These are phyloP conservation scores for Lysandra coridon DNA, from an alignment of 2,888 invertebrate species.

Conservation along the genomic window DNA sequence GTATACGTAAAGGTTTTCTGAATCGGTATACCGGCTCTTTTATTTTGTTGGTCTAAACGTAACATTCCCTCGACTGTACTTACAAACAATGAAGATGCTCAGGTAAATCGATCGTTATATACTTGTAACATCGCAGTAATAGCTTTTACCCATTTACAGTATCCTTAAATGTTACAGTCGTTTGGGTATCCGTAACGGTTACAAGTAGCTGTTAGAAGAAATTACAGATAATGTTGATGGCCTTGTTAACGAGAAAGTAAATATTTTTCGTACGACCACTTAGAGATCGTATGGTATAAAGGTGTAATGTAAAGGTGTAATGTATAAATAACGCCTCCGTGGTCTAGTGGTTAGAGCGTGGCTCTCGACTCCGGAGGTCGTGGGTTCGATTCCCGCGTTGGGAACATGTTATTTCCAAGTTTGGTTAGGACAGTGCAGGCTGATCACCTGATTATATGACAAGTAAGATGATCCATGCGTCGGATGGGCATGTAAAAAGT, in stretches of 20 bases:
- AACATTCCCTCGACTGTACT: neutral
- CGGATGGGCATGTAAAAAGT: too few species aligned
- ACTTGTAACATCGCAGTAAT: neutral
- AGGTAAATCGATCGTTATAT: neutral
- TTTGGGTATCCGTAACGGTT: constrained; percentile 19
- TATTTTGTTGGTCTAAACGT: neutral
- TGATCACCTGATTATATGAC: too few species aligned
- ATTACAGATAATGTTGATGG: neutral
- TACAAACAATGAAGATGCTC: neutral
- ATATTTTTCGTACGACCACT: neutral
- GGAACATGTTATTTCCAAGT: too few species aligned
- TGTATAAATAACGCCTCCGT: too few species aligned
- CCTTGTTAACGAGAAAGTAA: neutral
- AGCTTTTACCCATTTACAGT: neutral
- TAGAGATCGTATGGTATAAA: neutral
- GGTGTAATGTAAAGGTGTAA: neutral
- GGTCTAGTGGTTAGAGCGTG: too few species aligned
- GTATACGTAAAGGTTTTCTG: too few species aligned
- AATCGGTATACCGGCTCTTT: too few species aligned
- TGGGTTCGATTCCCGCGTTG: too few species aligned
- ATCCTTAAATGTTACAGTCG: neutral
- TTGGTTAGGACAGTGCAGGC: too few species aligned
- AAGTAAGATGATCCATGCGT: too few species aligned
- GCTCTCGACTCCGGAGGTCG: too few species aligned
- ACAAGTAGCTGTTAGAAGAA: neutral